These are phyloP conservation scores for Chrysomallon squamiferum DNA, from an alignment of 1,140 invertebrate species.

Conservation along the genomic window DNA sequence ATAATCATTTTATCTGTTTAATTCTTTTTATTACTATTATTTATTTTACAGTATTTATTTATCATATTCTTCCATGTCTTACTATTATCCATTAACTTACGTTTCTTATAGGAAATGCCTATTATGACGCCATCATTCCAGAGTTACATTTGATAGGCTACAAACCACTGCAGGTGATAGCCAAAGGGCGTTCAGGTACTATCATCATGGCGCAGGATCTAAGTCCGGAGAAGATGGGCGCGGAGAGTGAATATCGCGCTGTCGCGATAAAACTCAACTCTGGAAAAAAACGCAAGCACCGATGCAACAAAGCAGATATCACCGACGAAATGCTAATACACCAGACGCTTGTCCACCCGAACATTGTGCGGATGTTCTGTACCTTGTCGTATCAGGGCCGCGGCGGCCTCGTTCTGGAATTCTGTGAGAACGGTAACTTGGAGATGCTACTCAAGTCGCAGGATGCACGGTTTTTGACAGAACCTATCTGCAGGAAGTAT, in stretches of 20 bases:
- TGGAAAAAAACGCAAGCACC: conserved; percentile 24
- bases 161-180: conserved; percentile 37
- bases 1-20: too few species aligned
- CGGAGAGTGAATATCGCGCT: conserved; percentile 32
- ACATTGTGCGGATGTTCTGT: conserved; percentile 42
- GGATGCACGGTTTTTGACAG: conserved; percentile 42
- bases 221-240: conserved; percentile 12
- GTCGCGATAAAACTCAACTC: conserved; percentile 38
- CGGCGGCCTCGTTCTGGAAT: conserved; percentile 43
- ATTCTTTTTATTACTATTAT: too few species aligned
- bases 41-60: too few species aligned
- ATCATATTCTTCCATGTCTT: too few species aligned
- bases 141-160: conserved; percentile 39
- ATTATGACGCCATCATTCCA: conserved; percentile 37
- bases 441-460: conserved; percentile 37
- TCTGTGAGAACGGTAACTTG: conserved; percentile 50
- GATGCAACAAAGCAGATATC: conserved; percentile 16
- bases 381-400: conserved; percentile 36
- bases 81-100: background rate
- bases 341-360: conserved; percentile 37
- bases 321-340: conserved; percentile 44
- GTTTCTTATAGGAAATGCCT: conserved; percentile 27
- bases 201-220: conserved; percentile 38
- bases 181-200: conserved; percentile 28
- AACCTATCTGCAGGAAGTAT: conserved; percentile 43